Evolutionary conservation across 2,888 invertebrate genomes (phyloP), one percentile per base, ranked within the genome.

Genomic region (Agrenia bidenticulata): DNA sequence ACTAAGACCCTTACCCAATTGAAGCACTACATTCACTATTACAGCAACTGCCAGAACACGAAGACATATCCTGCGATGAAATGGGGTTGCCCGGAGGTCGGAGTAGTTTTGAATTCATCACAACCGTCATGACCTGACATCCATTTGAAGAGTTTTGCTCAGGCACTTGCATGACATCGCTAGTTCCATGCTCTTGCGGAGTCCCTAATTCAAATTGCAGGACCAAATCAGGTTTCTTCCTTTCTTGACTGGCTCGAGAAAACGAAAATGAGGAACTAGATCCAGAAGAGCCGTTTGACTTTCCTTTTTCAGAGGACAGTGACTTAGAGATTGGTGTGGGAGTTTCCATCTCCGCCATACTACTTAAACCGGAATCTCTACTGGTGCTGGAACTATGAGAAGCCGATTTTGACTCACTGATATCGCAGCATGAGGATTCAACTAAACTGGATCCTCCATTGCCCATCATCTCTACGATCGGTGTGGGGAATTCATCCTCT

Each of bases 1-100:
- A 39, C 15, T 53, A 13, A 41, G 32, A 15, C 7, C 24, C 58
- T 63, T 72, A 76, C 76, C 73, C 76, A 32, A 72, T 61, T 0
- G 76, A 74, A 21, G 73, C 69, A 61, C 72, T 69, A 54, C 72
- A 74, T 53, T 76, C 74, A 39, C 67, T 71, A 45, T 72, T 72
- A 37, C 74, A 73, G 57, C 74, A 74, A 32, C 73, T 72, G 19
- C 69, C 69, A 13, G 74, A 69, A 45, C 72, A 75, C 9, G 64
- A 60, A 0, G 68, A 70, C 49, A 71, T 61, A 54, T 72, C 72
- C 49, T 72, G 75, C 1, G 72, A 65, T 2, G 65, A 45, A 27
- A 42, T 42, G n/a, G 59, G 42, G 2, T 61, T 32, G 23, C 57
- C 57, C 24, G 67, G 67, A 37, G 67, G 67, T 60, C 68, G 57